A percentile compares a stretch with the other conserved stretches of the same genome.
Evolutionary conservation across 2,888 invertebrate genomes (phyloP).

Genomic region (Dasypogon diadema): DNA sequence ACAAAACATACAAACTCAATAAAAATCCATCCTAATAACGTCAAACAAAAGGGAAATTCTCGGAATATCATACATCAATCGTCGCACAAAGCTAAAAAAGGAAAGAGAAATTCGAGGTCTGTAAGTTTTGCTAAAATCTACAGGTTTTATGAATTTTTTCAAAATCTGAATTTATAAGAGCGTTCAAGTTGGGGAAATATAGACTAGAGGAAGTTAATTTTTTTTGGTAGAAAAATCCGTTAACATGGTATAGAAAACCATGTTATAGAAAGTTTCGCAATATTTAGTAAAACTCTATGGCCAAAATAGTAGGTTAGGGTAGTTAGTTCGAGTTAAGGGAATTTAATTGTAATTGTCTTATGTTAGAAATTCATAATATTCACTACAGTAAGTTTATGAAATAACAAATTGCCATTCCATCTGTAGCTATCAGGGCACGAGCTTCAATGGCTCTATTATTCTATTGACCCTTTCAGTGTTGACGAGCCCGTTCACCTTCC

Average conservation of each 20-base stretch:
- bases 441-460: too few relatives aligned
- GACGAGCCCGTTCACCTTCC: too few relatives aligned
- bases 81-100: not conserved
- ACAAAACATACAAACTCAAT: not conserved
- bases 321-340: too few relatives aligned
- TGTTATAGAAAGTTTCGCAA: not conserved
- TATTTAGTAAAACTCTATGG: not conserved
- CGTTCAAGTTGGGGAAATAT: not conserved
- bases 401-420: too few relatives aligned
- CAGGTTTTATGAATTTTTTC: not conserved
- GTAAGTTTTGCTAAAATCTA: not conserved
- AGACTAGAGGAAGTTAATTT: not conserved
- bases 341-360: too few relatives aligned
- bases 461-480: too few relatives aligned
- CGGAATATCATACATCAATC: not conserved
- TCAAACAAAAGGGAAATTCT: not conserved
- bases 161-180: not conserved
- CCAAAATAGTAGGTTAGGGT: not conserved
- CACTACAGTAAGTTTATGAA: too few relatives aligned
- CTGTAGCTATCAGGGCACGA: too few relatives aligned
- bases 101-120: not conserved
- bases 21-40: not conserved
- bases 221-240: not conserved
- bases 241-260: not conserved
- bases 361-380: too few relatives aligned